Conservation (phyloP, 2,113 vertebrate species). For the Engystomops pustulosus region DNA sequence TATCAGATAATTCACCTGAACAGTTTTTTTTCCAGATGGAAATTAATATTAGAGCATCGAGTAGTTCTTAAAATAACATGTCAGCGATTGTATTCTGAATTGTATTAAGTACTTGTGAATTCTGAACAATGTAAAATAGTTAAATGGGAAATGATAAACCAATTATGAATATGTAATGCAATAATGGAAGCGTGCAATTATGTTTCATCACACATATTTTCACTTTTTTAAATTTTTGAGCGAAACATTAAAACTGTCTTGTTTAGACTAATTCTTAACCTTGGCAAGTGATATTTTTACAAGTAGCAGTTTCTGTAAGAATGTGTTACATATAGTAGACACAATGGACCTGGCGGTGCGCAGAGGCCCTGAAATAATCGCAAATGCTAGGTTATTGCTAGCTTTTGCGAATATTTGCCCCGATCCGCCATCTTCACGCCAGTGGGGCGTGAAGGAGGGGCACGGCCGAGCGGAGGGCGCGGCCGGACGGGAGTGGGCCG, state of each 20-base stretch:
- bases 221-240: slow-evolving; percentile 33
- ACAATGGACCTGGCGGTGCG: too few relatives aligned
- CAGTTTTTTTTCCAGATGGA: background rate
- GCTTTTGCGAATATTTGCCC: too few relatives aligned
- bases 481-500: too few relatives aligned
- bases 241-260: background rate
- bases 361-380: too few relatives aligned
- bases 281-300: background rate
- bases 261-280: slow-evolving; percentile 17
- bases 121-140: slow-evolving; percentile 22
- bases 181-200: slow-evolving; percentile 38
- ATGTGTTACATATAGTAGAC: background rate
- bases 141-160: slow-evolving; percentile 25
- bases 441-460: too few relatives aligned
- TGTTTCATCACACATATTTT: background rate
- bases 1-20: slow-evolving; percentile 17
- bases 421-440: too few relatives aligned
- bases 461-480: too few relatives aligned
- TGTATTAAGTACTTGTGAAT: slow-evolving; percentile 39
- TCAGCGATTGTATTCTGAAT: slow-evolving; percentile 23
- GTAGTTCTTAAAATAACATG: slow-evolving; percentile 5
- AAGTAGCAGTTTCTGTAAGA: background rate
- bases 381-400: too few relatives aligned
- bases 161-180: slow-evolving; percentile 35
- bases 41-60: slow-evolving; percentile 34